Percentiles rank a stretch among this genome's conserved stretches.
Evolutionary conservation across 2,888 invertebrate species (phyloP).

Genomic region (Vannuccia rotundouncinata): DNA sequence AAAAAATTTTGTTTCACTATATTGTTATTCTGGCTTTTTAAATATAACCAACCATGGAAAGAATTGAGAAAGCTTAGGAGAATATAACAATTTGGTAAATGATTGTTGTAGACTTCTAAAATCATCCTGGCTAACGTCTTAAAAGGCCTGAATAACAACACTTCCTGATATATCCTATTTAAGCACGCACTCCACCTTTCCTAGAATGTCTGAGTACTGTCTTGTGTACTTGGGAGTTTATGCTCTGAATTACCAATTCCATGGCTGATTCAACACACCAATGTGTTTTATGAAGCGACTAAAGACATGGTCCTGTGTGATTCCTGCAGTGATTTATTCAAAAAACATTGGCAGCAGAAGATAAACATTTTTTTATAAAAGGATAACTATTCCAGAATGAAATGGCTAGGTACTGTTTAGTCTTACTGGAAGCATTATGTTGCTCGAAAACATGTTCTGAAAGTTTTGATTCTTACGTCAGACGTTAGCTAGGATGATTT

Average conservation of each 20-base stretch:
- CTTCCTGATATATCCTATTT: neutral
- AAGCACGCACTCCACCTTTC: neutral
- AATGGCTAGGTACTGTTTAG: neutral
- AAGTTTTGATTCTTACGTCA: too few species aligned
- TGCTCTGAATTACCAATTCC: too few species aligned
- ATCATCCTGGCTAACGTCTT: too few species aligned
- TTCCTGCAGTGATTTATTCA: neutral
- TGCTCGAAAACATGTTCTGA: neutral
- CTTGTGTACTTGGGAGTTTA: neutral
- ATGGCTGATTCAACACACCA: neutral
- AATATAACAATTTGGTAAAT: too few species aligned
- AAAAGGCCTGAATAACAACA: neutral
- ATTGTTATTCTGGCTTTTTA: too few species aligned
- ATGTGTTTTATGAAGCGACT: neutral
- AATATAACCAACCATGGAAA: too few species aligned
- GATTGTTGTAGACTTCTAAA: too few species aligned
- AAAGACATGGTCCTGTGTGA: neutral
- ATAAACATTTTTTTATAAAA: neutral
- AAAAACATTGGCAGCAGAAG: neutral
- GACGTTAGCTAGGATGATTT: too few species aligned
- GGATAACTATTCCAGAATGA: neutral
- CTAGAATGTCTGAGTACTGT: neutral
- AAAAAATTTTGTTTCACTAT: too few species aligned
- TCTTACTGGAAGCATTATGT: neutral
- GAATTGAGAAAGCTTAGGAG: too few species aligned